Percentiles rank a stretch among this genome's conserved stretches.
phyloP scores from a whole-genome alignment of 2,888 invertebrate species.

The Dolomedes plantarius region DNA sequence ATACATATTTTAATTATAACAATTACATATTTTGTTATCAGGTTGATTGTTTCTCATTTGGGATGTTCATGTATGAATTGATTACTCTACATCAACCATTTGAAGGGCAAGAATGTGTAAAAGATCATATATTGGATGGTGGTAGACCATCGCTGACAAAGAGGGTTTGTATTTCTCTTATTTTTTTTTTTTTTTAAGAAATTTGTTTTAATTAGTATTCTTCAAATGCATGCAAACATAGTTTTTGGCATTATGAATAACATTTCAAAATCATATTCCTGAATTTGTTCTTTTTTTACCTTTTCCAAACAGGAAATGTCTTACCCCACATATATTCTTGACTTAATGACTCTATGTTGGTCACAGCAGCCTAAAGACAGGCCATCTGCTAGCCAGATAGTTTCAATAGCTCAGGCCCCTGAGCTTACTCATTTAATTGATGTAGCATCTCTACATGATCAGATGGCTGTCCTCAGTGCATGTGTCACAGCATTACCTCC shows the following conservation, averaged over 20 bases:
- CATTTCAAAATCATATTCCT: no score
- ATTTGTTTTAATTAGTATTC: no score
- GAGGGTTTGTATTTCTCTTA: constrained; percentile 80
- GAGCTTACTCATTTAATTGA: constrained; percentile 93
- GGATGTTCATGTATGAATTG: constrained; percentile 98
- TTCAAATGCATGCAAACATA: no score
- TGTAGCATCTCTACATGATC: constrained; percentile 83
- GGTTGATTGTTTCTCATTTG: constrained; percentile 99
- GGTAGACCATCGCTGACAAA: constrained; percentile 91
- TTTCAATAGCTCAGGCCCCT: constrained; percentile 92
- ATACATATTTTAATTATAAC: no score
- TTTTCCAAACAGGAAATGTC: constrained; percentile 60
- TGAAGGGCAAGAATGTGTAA: constrained; percentile 96
- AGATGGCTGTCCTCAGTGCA: constrained; percentile 70
- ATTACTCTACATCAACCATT: constrained; percentile 86
- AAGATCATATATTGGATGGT: constrained; percentile 96
- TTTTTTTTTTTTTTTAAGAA: background rate
- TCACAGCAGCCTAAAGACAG: constrained; percentile 86
- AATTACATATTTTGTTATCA: no score
- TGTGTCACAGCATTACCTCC: constrained; percentile 66
- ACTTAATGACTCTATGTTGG: constrained; percentile 98
- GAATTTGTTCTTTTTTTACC: no score
- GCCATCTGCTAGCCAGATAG: constrained; percentile 95
- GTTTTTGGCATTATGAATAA: no score
- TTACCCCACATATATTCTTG: constrained; percentile 83